Base-by-base conservation (phyloP, 2,888 invertebrate genomes). In the Caenorhabditis wallacei region DNA sequence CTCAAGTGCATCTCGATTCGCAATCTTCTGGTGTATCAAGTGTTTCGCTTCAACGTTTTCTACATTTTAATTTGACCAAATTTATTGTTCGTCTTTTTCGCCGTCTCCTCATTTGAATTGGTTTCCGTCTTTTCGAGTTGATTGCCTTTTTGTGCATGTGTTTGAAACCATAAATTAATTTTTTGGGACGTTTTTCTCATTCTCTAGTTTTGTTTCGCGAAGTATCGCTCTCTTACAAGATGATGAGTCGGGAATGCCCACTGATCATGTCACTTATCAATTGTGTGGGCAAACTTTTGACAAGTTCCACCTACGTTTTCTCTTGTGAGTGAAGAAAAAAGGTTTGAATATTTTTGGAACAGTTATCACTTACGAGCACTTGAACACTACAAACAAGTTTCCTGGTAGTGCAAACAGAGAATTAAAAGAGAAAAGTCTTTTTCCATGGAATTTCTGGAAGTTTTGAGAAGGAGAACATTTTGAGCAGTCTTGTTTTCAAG, bases 1-100 rank as follows among this genome's bases (percentile, higher is more conserved):
- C 80, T 80, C 80, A 80, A 80, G 80, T 80, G 80, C 80, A 80
- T 80, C 80, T 72, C 80, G 80, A 80, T 80, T 80, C 72, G 59
- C 72, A 80, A 80, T 74, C 72, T 80, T 80, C 80, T 74, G 71
- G 80, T 74, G 72, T 80, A 74, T 80, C 80, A 80, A 80, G 80
- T 80, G 80, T 71, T 78, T 78, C 74, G 68, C 78, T 48, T 53
- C 30, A 30, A 11, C 74, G 26, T 69, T 71, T 79, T 68, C 63
- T 10, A 79, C 64, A 70, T 69, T 79, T 70, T 64, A 69, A 79
- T 79, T 64, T 79, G 70, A 37, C 69, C 54, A 20, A 68, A 48
- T 68, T 76, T 66, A 35, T 37, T 59, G 48, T 43, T 63, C 70
- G 30, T 30, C 30, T 30, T 30, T 30, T 30, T 18, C 24, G 18